phyloP scores from a whole-genome alignment of 2,888 invertebrate genomes.

The Hedya salicella region DNA sequence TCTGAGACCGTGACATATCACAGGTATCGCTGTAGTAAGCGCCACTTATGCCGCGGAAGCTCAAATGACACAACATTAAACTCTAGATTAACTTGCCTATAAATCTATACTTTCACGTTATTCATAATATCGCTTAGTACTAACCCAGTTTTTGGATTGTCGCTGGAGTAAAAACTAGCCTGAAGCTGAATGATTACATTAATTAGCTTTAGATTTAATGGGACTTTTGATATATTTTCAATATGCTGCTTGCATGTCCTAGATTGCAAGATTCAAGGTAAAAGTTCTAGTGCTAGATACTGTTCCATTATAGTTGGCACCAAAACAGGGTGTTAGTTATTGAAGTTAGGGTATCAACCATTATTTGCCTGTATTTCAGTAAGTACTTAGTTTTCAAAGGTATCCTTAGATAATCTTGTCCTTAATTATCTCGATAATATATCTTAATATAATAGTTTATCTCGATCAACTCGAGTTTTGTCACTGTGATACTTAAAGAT shows the following conservation, averaged over 20 bases:
- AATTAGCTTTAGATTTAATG: conserved; percentile 2
- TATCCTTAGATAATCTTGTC: no score
- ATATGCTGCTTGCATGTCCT: background rate
- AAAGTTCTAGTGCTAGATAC: no score
- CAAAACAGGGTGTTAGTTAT: no score
- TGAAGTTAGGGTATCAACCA: no score
- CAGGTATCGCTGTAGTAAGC: conserved; percentile 14
- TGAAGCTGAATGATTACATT: conserved; percentile 4
- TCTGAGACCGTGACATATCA: conserved; percentile 16
- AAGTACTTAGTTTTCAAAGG: no score
- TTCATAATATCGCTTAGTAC: conserved; percentile 37
- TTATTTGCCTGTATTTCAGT: no score
- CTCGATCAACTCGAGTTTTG: no score
- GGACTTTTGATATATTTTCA: background rate
- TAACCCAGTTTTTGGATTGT: conserved; percentile 27
- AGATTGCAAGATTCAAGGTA: no score
- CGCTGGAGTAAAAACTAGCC: conserved; percentile 14
- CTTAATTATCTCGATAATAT: no score
- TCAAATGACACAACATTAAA: conserved; percentile 40
- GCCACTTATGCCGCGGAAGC: conserved; percentile 36
- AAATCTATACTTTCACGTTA: conserved; percentile 42
- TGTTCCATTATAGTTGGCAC: no score
- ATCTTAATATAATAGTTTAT: no score
- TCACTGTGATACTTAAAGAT: no score
- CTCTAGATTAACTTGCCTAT: conserved; percentile 30